Evolutionary conservation across 2,113 vertebrate species (phyloP), one percentile per base, ranked within the genome.

Genomic region (Pangasianodon gigas): DNA sequence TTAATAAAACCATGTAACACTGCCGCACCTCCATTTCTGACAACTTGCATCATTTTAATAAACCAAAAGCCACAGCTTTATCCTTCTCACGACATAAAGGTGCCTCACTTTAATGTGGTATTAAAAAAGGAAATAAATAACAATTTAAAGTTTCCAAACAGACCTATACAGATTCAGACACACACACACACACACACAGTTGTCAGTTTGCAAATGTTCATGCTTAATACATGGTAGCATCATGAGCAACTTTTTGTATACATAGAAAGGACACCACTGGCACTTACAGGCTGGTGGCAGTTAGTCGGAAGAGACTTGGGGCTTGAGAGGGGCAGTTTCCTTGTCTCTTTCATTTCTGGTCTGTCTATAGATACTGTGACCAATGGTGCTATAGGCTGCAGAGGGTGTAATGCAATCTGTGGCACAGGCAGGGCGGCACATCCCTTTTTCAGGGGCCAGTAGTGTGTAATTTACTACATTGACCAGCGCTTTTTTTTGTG

Each of bases 1-100:
- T 84, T 84, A 84, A 84, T 84, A 84, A 84, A 84, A 26, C 56
- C 32, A 6, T 7, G 19, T 60, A 84, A 84, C 82, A 44, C 82
- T 60, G 19, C 32, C 18, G 2, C 82, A 26, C 26, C 16, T 41
- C 21, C 19, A 83, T 32, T 83, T 83, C 80, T 83, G 54, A 58
- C 52, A 83, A 58, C 81, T 83, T 58, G 81, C 32, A 26, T 84
- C 54, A 58, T 84, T 84, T 60, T 60, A 41, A 84, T 60, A 60
- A 84, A 24, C 19, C 19, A 44, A 60, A 6, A 44, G 51, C 4
- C 10, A 11, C 4, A 44, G 80, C 52, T 60, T 56, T 32, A 54
- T 52, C 48, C 26, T n/a, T n/a, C 6, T 8, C 4, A 19, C 4
- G 7, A 19, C 26, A 37, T 1, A 48, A 13, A 48, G 7, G 44